These are phyloP conservation scores for Schizotus pectinicornis DNA, from an alignment of 2,888 invertebrate genomes.

Conservation along the genomic window DNA sequence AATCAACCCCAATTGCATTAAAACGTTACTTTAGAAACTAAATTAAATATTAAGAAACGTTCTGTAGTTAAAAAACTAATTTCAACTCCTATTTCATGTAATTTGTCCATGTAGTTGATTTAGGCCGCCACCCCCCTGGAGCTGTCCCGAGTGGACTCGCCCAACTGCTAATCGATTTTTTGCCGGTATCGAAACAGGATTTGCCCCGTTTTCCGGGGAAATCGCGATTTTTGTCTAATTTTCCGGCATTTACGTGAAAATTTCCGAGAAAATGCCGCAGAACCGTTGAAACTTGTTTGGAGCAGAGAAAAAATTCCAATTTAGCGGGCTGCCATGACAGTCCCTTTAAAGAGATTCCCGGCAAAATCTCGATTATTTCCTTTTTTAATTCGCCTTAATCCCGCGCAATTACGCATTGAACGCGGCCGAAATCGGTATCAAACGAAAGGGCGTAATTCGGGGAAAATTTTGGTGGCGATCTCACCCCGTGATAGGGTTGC, in stretches of 20 bases:
- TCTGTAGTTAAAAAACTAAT: neutral
- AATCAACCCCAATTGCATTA: too few species aligned
- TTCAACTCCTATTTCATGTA: neutral
- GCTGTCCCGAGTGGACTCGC: slow-evolving; percentile 37
- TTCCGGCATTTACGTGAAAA: slow-evolving; percentile 8
- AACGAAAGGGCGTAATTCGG: slow-evolving; percentile 37
- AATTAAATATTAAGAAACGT: neutral
- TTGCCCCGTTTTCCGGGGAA: neutral
- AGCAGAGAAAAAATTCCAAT: slow-evolving; percentile 39
- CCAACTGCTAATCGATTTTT: slow-evolving; percentile 37
- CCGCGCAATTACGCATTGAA: neutral
- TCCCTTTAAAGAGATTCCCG: slow-evolving; percentile 45
- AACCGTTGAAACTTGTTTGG: neutral
- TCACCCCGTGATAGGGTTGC: neutral
- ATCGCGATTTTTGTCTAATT: neutral
- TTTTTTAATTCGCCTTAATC: neutral
- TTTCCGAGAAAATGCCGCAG: neutral
- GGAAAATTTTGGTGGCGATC: slow-evolving; percentile 36
- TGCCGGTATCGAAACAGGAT: slow-evolving; percentile 15
- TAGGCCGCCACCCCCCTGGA: slow-evolving; percentile 36
- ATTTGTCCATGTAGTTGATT: slow-evolving; percentile 14
- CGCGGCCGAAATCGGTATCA: slow-evolving; percentile 19
- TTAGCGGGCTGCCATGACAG: slow-evolving; percentile 52
- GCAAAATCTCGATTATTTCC: slow-evolving; percentile 38
- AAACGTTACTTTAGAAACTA: too few species aligned